Conservation (phyloP, 2,888 invertebrate genomes). For the Acanthosoma haemorrhoidale region DNA sequence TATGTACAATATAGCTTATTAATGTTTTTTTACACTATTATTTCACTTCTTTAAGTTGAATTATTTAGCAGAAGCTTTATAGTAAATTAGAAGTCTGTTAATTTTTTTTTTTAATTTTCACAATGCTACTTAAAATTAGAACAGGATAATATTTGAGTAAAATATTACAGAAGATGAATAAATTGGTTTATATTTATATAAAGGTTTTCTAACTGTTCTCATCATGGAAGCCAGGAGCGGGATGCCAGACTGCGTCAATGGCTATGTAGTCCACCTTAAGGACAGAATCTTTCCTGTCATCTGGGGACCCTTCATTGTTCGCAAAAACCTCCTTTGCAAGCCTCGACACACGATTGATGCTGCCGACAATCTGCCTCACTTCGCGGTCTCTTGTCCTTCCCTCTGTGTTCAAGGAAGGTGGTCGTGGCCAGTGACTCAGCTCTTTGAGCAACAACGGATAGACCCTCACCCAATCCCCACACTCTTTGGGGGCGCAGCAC, state of each 20-base stretch:
- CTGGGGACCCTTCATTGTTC: constrained; percentile 11
- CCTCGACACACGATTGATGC: constrained; percentile 37
- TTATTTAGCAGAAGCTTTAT: no score
- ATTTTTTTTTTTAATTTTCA: no score
- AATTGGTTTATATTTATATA: no score
- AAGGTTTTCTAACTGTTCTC: neutral
- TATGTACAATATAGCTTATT: no score
- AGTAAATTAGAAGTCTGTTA: no score
- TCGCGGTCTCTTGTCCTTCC: constrained; percentile 33
- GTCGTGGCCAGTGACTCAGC: neutral
- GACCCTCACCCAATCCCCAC: constrained; percentile 72
- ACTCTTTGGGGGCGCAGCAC: constrained; percentile 56
- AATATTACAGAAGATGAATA: no score
- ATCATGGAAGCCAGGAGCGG: constrained; percentile 25
- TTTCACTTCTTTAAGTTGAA: no score
- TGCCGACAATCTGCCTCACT: constrained; percentile 36
- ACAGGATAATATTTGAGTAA: no score
- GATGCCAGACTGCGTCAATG: constrained; percentile 38
- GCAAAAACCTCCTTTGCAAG: constrained; percentile 31
- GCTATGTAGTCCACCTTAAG: constrained; percentile 22
- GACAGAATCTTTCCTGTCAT: constrained; percentile 31
- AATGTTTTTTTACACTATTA: no score
- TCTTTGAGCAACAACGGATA: constrained; percentile 52
- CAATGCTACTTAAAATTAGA: no score
- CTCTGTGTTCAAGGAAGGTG: neutral